A percentile compares a stretch with the other conserved stretches of the same genome.
These are phyloP conservation scores for Leguminivora glycinivorella DNA, from an alignment of 1,140 invertebrate genomes.

Conservation along the genomic window DNA sequence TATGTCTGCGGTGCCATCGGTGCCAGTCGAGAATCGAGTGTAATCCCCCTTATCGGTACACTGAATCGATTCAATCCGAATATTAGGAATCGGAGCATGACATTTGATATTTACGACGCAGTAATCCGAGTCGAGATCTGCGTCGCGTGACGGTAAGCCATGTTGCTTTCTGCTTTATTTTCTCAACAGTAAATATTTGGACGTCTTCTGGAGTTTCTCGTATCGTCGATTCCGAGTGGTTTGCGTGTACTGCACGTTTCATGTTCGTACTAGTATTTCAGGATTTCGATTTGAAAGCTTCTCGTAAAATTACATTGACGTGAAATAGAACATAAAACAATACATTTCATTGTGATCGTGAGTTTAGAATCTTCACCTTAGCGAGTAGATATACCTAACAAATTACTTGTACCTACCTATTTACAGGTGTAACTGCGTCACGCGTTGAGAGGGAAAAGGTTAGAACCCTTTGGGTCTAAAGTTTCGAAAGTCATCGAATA, in stretches of 20 bases:
- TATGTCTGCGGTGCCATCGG: slow-evolving; percentile 61
- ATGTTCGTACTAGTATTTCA: not conserved
- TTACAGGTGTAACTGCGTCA: not conserved
- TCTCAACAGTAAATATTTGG: slow-evolving; percentile 46
- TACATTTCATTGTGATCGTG: too few species aligned
- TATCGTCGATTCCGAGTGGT: slow-evolving; percentile 6
- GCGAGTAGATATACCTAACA: too few species aligned
- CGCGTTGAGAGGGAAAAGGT: not conserved
- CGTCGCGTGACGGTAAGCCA: slow-evolving; percentile 60
- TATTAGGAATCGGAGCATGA: slow-evolving; percentile 72
- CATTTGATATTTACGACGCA: slow-evolving; percentile 74
- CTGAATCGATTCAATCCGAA: slow-evolving; percentile 74
- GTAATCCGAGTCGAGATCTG: slow-evolving; percentile 65
- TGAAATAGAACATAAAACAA: not conserved
- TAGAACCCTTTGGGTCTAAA: not conserved
- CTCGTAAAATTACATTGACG: not conserved
- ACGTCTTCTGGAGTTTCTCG: slow-evolving; percentile 22
- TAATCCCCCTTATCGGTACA: slow-evolving; percentile 70
- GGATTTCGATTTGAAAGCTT: not conserved
- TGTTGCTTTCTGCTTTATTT: slow-evolving; percentile 47
- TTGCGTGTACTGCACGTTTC: slow-evolving; percentile 14
- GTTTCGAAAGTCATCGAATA: slow-evolving; percentile 20
- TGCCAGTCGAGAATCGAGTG: slow-evolving; percentile 65
- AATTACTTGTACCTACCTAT: not conserved
- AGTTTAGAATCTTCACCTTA: not conserved